A percentile compares a stretch with the other conserved stretches of the same genome.
Evolutionary conservation across 2,797 vertebrate genomes (phyloP).

Genomic region (Lepilemur septentrionalis): DNA sequence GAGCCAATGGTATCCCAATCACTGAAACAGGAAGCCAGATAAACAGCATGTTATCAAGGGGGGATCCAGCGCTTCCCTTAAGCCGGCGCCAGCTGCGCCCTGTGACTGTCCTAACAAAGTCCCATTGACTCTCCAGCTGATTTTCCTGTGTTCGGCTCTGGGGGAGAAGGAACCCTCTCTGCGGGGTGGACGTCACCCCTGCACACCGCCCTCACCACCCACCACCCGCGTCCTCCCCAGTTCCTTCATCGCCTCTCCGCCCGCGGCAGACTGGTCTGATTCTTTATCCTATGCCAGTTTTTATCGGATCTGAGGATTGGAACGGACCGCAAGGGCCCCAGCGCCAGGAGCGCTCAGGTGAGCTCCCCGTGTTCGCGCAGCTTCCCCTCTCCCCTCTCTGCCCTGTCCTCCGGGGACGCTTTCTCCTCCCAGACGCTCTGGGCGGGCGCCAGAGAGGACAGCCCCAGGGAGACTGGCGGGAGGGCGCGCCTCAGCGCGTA

Average conservation of each 20-base stretch:
- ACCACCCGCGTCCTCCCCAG: not conserved
- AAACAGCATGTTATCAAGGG: slow-evolving; percentile 46
- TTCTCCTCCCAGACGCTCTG: not conserved
- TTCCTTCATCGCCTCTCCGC: not conserved
- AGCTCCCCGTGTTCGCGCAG: not conserved
- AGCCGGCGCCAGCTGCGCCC: slow-evolving; percentile 73
- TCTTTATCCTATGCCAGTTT: not conserved
- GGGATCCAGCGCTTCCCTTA: slow-evolving; percentile 52
- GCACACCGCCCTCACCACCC: not conserved
- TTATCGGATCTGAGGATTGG: not conserved
- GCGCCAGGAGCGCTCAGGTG: not conserved
- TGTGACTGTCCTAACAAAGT: slow-evolving; percentile 49
- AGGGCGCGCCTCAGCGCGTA: not conserved
- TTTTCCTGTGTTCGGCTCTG: not conserved
- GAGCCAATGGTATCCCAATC: slow-evolving; percentile 68
- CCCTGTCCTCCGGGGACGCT: not conserved
- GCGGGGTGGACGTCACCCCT: not conserved
- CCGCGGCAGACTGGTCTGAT: not conserved
- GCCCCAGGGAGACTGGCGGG: not conserved
- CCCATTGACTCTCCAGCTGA: slow-evolving; percentile 60
- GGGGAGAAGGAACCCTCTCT: not conserved
- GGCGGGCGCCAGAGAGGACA: not conserved
- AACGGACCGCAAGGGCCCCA: not conserved
- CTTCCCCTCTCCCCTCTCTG: not conserved
- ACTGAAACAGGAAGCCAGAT: slow-evolving; percentile 74